Evolutionary conservation across 2,888 invertebrate species (phyloP).

Genomic region (Mayetiola destructor): DNA sequence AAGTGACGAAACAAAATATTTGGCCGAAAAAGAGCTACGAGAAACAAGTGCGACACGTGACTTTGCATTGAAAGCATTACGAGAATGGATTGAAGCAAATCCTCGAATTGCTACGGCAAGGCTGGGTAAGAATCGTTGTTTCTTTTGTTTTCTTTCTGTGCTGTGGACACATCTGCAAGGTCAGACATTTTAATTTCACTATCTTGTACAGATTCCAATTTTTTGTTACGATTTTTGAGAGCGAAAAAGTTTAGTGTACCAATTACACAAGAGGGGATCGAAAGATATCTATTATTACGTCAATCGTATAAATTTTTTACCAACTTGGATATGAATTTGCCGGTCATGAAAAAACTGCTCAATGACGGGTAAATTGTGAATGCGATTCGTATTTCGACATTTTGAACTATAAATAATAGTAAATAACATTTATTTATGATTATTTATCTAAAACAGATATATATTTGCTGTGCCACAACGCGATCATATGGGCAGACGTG

Average conservation of each 20-base stretch:
- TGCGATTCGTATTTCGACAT: no score
- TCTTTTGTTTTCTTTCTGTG: background rate
- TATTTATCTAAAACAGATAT: constrained; percentile 25
- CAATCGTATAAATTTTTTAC: constrained; percentile 48
- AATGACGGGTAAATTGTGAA: background rate
- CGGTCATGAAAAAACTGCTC: background rate
- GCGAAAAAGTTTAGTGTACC: constrained; percentile 67
- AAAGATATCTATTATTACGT: constrained; percentile 60
- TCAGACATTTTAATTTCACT: background rate
- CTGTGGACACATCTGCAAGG: background rate
- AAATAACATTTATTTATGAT: background rate
- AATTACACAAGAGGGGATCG: constrained; percentile 61
- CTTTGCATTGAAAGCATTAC: constrained; percentile 49
- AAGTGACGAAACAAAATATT: constrained; percentile 43
- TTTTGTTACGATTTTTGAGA: constrained; percentile 61
- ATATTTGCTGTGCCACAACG: constrained; percentile 64
- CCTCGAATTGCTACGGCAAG: constrained; percentile 52
- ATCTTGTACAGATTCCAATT: constrained; percentile 37
- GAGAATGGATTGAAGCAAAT: constrained; percentile 57
- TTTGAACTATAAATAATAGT: no score
- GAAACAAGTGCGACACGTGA: constrained; percentile 51
- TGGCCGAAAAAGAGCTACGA: constrained; percentile 51
- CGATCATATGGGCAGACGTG: constrained; percentile 56
- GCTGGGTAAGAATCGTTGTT: constrained; percentile 40
- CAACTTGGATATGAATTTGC: constrained; percentile 2